Evolutionary conservation across 2,113 vertebrate species (phyloP).

Genomic region (Aramus guarauna): DNA sequence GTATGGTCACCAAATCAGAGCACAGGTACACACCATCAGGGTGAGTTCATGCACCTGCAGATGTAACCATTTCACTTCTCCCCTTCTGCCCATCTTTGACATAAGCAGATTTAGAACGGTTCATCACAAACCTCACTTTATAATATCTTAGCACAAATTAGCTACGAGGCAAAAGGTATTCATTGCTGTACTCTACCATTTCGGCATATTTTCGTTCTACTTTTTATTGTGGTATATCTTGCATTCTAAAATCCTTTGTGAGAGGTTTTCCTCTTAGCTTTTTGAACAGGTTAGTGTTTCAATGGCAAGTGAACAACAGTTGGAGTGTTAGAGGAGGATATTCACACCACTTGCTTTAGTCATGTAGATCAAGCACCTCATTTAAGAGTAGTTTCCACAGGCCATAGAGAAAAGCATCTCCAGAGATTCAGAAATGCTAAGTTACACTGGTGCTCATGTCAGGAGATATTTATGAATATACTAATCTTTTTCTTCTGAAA

Average conservation of each 20-base stretch:
- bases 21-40: neutral
- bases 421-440: neutral
- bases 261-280: neutral
- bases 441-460: neutral
- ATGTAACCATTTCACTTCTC: neutral
- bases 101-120: neutral
- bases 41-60: neutral
- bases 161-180: neutral
- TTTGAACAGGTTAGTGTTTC: neutral
- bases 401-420: neutral
- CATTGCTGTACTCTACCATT: neutral
- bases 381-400: neutral
- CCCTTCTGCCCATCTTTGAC: neutral
- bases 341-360: neutral
- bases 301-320: neutral
- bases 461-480: neutral
- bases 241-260: neutral
- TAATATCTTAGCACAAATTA: neutral
- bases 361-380: neutral
- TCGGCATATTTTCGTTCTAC: neutral
- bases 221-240: neutral
- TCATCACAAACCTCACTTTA: neutral
- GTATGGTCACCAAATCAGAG: neutral
- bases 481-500: neutral
- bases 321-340: neutral